Base-by-base conservation (phyloP, 2,113 vertebrate genomes). In the Origma solitaria region DNA sequence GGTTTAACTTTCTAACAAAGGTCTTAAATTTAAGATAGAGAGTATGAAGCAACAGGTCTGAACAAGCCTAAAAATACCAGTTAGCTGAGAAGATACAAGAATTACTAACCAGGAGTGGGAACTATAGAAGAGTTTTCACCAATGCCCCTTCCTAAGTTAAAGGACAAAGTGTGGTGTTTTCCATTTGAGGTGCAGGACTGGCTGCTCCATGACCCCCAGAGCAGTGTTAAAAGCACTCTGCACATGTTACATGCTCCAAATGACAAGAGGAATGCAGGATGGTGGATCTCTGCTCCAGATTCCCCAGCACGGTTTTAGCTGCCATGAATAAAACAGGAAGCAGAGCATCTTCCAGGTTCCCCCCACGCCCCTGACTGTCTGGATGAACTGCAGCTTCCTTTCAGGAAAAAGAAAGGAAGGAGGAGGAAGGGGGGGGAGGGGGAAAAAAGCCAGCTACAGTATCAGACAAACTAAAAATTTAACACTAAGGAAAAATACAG, bases 251-350 rank as follows among this genome's bases (percentile, higher is more conserved):
- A 94, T 61, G 93, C 93, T 96, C 70, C 82, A 94, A 90, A 96
- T 90, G 92, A 84, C 72, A 88, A 22, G 40, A 92, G 92, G 90
- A 93, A 92, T 71, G 85, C 7, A 4, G 86, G 78, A 91, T 2
- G 7, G 90, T 62, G 49, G 82, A 89, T 76, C 82, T 69, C 73
- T 8, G 4, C 79, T 95, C 65, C 83, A 79, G 56, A 93, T 50
- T 81, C 38, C 44, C 6, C 18, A 2, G 65, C 44, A 72, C 6
- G 49, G 33, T 81, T 93, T 88, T 77, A 90, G 78, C 25, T 40
- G n/a, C 77, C 88, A 93, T 22, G 44, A 86, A 86, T 86, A 61
- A 92, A 96, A 92, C 37, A 82, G 91, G 89, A 97, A 94, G 94
- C 64, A 7, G 78, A 95, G 75, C 33, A 57, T 65, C 90, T 92